Evolutionary conservation across 2,888 invertebrate species (phyloP), one percentile per base, ranked within the genome.

Genomic region (Limenitis camilla): DNA sequence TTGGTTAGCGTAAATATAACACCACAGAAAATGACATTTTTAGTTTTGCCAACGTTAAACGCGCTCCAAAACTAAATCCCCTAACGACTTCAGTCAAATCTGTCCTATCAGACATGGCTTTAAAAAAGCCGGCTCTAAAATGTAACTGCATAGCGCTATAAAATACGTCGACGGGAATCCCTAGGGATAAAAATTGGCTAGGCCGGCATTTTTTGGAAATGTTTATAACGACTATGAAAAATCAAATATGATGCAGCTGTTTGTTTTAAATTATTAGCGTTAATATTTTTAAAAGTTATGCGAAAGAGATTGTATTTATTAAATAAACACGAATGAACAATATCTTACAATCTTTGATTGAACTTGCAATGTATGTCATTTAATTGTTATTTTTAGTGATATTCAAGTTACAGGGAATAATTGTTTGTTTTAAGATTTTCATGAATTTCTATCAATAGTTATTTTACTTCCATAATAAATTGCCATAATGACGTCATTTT

Each of bases 101-200:
- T 55, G 52, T 62, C 53, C 58, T 55, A 61, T 61, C 58, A 60
- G 56, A 56, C 52, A 46, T 46, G 60, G 59, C 56, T 61, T 62
- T 53, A 58, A 60, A 58, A 61, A 62, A 60, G 49, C 57, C 61
- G 51, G 52, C 56, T 55, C 58, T 60, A 56, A 62, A 62, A 56
- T 60, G 58, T 62, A 55, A 54, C 61, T 60, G 58, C 56, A 52
- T 52, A 57, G 56, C 52, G 56, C 56, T 55, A 54, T 61, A 61
- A 61, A 62, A 53, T 53, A 53, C 53, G 56, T 47, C 49, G 51
- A 44, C 45, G 49, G 47, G 59, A 60, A 59, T 56, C 60, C 56
- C 51, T 27, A 38, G 49, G 55, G 58, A 59, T 59, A 50, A 56
- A 60, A 54, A 55, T 61, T 55, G 59, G 53, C 56, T 53, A 32